Conservation (phyloP, 1,140 invertebrate species). For the Cyrtorhinus lividipennis region DNA sequence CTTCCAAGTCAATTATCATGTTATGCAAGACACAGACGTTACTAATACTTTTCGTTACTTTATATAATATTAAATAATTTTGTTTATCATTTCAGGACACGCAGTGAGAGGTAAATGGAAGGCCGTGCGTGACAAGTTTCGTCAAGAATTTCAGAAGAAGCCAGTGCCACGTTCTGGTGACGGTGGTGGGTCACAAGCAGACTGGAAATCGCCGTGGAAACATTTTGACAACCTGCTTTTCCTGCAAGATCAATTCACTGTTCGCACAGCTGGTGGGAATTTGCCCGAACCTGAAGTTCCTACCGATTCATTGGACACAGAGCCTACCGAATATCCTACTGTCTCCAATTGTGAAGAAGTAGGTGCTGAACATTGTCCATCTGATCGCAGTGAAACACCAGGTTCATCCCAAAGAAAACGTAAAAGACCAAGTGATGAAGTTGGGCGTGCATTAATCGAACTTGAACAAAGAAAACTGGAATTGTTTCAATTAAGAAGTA, state of each 20-base stretch:
- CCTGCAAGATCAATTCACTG: constrained; percentile 7
- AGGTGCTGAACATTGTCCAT: background rate
- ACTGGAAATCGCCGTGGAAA: constrained; percentile 6
- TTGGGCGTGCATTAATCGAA: background rate
- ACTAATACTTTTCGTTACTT: background rate
- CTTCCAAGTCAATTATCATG: too few relatives aligned
- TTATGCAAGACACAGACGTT: too few relatives aligned
- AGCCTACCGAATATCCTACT: background rate
- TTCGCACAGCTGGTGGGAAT: constrained; percentile 1
- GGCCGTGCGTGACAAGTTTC: constrained; percentile 1
- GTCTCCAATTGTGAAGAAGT: background rate
- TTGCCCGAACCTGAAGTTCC: background rate
- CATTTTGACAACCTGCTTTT: constrained; percentile 8
- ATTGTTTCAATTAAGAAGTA: background rate
- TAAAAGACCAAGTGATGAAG: background rate
- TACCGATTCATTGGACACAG: background rate
- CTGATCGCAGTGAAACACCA: background rate
- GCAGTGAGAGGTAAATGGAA: constrained; percentile 12
- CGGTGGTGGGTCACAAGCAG: background rate
- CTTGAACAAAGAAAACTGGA: background rate
- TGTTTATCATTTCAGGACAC: constrained; percentile 6
- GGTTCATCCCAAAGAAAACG: background rate
- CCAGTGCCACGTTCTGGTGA: constrained; percentile 4
- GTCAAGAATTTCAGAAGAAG: background rate
- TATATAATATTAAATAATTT: constrained; percentile 5